A percentile compares a stretch with the other conserved stretches of the same genome.
phyloP scores from a whole-genome alignment of 2,797 vertebrate species.

The Thaleichthys pacificus region DNA sequence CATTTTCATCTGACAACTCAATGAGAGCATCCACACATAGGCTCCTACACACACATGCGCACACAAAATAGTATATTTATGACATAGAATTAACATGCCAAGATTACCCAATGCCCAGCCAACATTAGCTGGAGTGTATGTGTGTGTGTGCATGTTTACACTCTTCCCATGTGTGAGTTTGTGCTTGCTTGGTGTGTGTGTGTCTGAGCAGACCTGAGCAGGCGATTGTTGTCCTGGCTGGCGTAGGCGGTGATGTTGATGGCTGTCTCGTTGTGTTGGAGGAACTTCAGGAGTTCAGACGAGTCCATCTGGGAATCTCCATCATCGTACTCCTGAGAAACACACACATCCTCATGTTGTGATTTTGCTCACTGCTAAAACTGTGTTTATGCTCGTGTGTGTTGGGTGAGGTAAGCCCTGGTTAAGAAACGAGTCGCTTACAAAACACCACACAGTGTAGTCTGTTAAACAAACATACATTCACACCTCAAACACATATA shows the following conservation, averaged over 20 bases:
- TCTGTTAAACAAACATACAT: no score
- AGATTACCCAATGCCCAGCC: slow-evolving; percentile 4
- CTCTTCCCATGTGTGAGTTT: no score
- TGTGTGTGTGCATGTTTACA: background rate
- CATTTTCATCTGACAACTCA: slow-evolving; percentile 97
- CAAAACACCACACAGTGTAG: no score
- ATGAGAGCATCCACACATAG: slow-evolving; percentile 97
- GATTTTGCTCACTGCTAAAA: no score
- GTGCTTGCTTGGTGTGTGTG: background rate
- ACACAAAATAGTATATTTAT: background rate
- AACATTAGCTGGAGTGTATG: background rate
- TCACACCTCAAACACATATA: no score
- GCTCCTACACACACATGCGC: slow-evolving; percentile 73
- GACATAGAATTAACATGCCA: background rate
- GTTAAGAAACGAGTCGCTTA: no score
- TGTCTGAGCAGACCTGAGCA: slow-evolving; percentile 81
- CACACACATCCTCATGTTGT: no score
- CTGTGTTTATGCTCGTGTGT: no score
- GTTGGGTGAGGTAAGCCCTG: no score
- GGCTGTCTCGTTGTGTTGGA: slow-evolving; percentile 92
- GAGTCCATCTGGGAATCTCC: slow-evolving; percentile 93
- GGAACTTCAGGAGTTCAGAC: slow-evolving; percentile 91
- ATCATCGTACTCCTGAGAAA: slow-evolving; percentile 85
- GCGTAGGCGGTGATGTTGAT: slow-evolving; percentile 89
- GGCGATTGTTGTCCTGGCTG: slow-evolving; percentile 92